Evolutionary conservation across 23 tunicate species (phyloP), one percentile per base, ranked within the genome.

Genomic region (Oikopleura dioica): DNA sequence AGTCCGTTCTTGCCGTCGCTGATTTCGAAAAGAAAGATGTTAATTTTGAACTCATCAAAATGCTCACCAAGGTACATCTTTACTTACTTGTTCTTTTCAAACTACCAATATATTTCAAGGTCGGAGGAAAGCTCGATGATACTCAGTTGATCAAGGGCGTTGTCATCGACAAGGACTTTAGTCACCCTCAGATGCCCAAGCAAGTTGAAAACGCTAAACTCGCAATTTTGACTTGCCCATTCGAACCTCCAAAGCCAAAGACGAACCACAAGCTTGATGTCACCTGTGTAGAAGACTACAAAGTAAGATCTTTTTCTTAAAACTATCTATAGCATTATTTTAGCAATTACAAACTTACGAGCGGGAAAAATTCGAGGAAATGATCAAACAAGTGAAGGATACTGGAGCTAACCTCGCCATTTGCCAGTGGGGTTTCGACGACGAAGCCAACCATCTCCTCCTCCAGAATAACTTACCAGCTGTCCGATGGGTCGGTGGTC

Each of bases 201-300:
- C 88, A 83, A 1, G 86, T 94, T 58, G 82, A 86, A 79, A 82
- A 87, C 77, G 99, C 99, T 23, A 94, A 86, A 72, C 67, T 94
- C 69, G 99, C 99, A 1, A 94, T 94, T 76, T 77, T 94, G 1
- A 94, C 99, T 50, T 94, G 99, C 75, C 99, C 99, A 38, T 94
- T 94, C 79, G 99, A 94, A 50, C 99, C 99, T 1, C 99, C 99
- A 26, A 94, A 94, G 83, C 99, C 99, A 67, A 94, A 94, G 69
- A 94, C 99, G 35, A 94, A 94, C 69, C 99, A 94, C 81, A 94
- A 94, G 86, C 88, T 94, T 35, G 99, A 94, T 79, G 99, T 94
- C 23, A 94, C 99, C 0, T 80, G 78, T 1, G 95, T 83, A n/a
- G 99, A 86, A 81, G 99, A 94, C 77, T 94, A 86, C 83, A 94